phyloP scores from a whole-genome alignment of 2,888 invertebrate species.

The Rhaphigaster nebulosa region DNA sequence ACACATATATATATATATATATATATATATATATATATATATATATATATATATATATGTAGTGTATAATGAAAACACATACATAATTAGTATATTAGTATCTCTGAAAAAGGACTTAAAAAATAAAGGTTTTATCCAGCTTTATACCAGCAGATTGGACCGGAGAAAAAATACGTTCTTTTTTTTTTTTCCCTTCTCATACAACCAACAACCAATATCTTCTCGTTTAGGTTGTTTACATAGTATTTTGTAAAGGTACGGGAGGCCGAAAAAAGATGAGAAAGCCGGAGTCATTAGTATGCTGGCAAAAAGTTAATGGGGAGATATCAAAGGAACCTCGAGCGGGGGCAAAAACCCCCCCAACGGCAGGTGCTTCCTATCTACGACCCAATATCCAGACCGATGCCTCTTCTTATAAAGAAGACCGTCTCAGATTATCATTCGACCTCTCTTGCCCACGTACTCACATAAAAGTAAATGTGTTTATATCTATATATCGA shows the following conservation, averaged over 20 bases:
- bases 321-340: constrained; percentile 31
- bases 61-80: neutral
- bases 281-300: constrained; percentile 42
- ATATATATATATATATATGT: neutral
- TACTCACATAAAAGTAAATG: neutral
- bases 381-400: constrained; percentile 25
- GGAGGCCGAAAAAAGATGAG: constrained; percentile 46
- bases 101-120: neutral
- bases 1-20: too few relatives aligned
- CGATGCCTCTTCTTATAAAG: constrained; percentile 28
- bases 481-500: too few relatives aligned
- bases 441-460: neutral
- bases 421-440: constrained; percentile 18
- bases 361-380: constrained; percentile 47
- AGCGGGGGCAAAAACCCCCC: constrained; percentile 15
- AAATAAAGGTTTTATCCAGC: neutral
- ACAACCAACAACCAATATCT: constrained; percentile 28
- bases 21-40: too few relatives aligned
- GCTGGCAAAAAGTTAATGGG: constrained; percentile 50
- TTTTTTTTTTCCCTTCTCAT: neutral
- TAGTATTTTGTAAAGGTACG: constrained; percentile 44
- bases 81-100: neutral
- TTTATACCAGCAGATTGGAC: neutral
- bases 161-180: constrained; percentile 23
- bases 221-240: constrained; percentile 42